Base-by-base conservation (phyloP, 1,140 invertebrate species). In the Neodiprion lecontei region DNA sequence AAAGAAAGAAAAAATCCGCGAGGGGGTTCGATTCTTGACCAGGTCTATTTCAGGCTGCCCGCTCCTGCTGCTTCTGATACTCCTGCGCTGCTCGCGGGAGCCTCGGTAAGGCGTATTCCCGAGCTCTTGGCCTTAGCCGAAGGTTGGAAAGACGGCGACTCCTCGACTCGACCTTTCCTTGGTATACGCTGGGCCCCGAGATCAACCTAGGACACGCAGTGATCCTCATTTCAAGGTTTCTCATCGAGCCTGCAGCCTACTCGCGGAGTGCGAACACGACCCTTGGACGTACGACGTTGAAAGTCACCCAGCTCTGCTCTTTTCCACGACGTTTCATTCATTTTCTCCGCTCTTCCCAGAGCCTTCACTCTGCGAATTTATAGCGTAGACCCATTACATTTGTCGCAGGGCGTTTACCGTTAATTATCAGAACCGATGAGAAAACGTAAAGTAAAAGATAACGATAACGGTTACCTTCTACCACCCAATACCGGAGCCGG, bases 1-100 rank as follows among this genome's bases (percentile, higher is more conserved):
- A 7, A 47, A 47, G 21, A 11, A 69, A 69, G 17, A 69, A 69
- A 14, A 14, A 23, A 23, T 4, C 17, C 12, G 72, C 61, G 67
- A 66, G 23, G 49, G 48, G 49, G 12, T 66, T 76, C 67, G 79
- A 84, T 83, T 83, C 80, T 78, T 78, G 81, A 47, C 83, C 79
- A 80, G 84, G 83, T 86, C 85, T 86, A 86, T 86, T 86, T 86
- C 85, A 86, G 78, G 81, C 80, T 79, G 79, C 77, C 71, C 80
- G 78, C 79, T 76, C 84, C 81, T 78, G 81, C 81, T 40, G n/a
- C 53, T 61, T 17, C 53, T 61, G 53, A 61, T 61, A 61, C 53
- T 61, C 53, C 53, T 61, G 11, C 53, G 53, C 11, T 61, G 28
- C 28, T 40, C 53, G 14, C 9, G 7, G 53, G 9, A 14, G 53